Evolutionary conservation across 2,797 vertebrate species (phyloP).

Genomic region (Spea hammondii): DNA sequence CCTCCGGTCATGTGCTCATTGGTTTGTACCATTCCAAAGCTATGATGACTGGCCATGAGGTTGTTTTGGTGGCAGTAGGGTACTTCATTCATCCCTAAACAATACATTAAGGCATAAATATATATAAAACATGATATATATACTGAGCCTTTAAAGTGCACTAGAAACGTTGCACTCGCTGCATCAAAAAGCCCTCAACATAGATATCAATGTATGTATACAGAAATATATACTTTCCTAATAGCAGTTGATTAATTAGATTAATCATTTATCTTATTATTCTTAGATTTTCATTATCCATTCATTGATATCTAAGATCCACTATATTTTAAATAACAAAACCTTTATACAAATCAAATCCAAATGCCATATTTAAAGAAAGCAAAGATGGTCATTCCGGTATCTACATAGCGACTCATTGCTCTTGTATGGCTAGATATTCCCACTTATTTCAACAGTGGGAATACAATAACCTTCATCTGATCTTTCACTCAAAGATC

Average conservation of each 20-base stretch:
- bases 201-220: not conserved
- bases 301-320: too few relatives aligned
- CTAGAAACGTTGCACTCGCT: not conserved
- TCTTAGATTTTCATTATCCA: too few relatives aligned
- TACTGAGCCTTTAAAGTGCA: not conserved
- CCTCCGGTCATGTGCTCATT: conserved; percentile 70
- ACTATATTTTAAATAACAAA: too few relatives aligned
- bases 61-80: conserved; percentile 82
- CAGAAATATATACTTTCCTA: not conserved
- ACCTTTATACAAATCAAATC: too few relatives aligned
- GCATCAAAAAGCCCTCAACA: not conserved
- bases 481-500: conserved; percentile 2
- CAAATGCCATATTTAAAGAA: too few relatives aligned
- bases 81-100: conserved; percentile 75
- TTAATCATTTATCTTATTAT: not conserved
- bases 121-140: not conserved
- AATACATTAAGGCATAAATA: not conserved
- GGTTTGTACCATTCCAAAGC: conserved; percentile 71
- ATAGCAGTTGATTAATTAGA: not conserved
- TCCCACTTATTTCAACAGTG: not conserved
- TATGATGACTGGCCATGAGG: conserved; percentile 77
- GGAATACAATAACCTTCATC: conserved; percentile 1
- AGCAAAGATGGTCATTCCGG: too few relatives aligned
- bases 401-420: too few relatives aligned
- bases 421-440: not conserved